Evolutionary conservation across 2,888 invertebrate genomes (phyloP).

Genomic region (Drosophila robusta): DNA sequence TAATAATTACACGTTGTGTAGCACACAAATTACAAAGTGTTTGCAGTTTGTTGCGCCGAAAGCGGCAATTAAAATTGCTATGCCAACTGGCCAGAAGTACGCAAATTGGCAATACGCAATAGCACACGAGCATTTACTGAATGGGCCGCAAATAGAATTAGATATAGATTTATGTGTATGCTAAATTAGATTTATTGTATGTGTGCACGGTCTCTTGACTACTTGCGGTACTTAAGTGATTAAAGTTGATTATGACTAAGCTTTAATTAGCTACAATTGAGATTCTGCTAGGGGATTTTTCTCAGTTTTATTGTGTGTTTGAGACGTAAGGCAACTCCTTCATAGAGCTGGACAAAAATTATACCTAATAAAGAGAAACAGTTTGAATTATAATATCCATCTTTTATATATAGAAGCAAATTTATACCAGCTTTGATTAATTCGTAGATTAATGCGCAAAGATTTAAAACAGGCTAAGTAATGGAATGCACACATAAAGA

Average conservation of each 20-base stretch:
- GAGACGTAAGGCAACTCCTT: too few species aligned
- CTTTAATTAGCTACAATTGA: constrained; percentile 41
- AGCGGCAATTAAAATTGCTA: constrained; percentile 39
- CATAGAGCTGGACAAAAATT: too few species aligned
- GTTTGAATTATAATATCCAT: too few species aligned
- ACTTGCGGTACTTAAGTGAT: constrained; percentile 5
- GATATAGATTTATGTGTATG: constrained; percentile 9
- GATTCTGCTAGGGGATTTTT: not conserved
- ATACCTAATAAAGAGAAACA: too few species aligned
- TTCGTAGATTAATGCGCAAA: too few species aligned
- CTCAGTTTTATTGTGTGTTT: not conserved
- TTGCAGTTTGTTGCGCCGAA: constrained; percentile 38
- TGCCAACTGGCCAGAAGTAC: constrained; percentile 22
- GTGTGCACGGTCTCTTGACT: not conserved
- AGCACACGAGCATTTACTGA: constrained; percentile 3
- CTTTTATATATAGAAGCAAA: too few species aligned
- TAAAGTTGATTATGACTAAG: constrained; percentile 4
- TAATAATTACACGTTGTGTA: constrained; percentile 60
- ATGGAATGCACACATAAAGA: too few species aligned
- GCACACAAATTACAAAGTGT: constrained; percentile 38
- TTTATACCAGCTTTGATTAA: too few species aligned
- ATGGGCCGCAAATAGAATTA: constrained; percentile 18
- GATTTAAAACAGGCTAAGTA: too few species aligned
- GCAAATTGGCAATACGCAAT: constrained; percentile 40
- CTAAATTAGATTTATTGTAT: constrained; percentile 6